Conservation (phyloP, 2,113 vertebrate genomes). For the Cebus imitator region DNA sequence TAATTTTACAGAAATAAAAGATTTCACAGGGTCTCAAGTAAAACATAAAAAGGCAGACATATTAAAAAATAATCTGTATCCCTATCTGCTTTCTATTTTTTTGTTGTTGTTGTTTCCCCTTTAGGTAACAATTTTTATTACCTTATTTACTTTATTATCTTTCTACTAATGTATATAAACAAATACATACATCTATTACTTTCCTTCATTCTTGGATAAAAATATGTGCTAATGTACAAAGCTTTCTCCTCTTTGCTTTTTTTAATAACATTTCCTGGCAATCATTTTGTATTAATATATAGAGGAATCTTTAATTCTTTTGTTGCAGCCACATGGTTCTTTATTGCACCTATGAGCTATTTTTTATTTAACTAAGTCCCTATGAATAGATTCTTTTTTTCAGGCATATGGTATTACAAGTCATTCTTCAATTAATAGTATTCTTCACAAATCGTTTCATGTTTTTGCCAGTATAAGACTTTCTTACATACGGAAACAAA, state of each 20-base stretch:
- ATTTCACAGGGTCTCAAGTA: neutral
- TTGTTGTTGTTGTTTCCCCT: neutral
- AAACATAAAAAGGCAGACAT: neutral
- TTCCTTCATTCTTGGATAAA: neutral
- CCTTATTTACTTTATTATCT: no score
- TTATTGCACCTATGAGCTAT: neutral
- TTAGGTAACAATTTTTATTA: neutral
- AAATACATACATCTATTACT: neutral
- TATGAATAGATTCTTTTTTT: neutral
- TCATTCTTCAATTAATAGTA: neutral
- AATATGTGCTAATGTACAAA: neutral
- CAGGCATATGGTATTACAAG: neutral
- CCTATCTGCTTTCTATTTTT: neutral
- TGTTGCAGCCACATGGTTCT: neutral
- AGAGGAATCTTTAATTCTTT: neutral
- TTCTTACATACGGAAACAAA: neutral
- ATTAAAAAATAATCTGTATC: neutral
- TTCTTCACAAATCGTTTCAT: neutral
- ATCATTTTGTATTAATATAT: neutral
- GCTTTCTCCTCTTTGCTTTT: neutral
- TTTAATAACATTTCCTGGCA: neutral
- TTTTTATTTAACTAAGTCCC: neutral
- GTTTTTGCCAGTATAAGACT: neutral
- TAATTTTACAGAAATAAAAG: neutral
- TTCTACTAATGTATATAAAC: neutral